phyloP scores from a whole-genome alignment of 2,888 invertebrate genomes.

The Bellardia bayeri region DNA sequence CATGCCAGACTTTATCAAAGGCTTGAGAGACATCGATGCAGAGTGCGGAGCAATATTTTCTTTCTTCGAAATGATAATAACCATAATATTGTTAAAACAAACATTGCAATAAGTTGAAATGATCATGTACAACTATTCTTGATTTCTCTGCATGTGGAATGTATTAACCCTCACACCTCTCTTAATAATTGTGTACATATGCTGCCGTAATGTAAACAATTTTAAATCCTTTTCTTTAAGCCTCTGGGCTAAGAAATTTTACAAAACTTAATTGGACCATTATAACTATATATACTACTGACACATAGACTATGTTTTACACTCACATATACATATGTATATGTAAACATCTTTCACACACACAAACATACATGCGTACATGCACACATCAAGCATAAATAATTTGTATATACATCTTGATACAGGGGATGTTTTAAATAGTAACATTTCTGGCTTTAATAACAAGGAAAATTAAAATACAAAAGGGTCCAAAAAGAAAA shows the following conservation, averaged over 20 bases:
- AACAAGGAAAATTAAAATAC: neutral
- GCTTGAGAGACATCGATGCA: too few relatives aligned
- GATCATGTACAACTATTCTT: too few relatives aligned
- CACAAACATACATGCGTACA: neutral
- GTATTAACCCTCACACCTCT: neutral
- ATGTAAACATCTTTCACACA: neutral
- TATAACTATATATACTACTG: neutral
- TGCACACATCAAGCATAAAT: neutral
- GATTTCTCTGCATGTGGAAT: neutral
- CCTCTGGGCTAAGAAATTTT: slow-evolving; percentile 47
- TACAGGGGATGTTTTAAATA: neutral
- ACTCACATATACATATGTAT: neutral
- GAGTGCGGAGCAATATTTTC: too few relatives aligned
- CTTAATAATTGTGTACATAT: neutral
- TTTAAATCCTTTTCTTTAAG: slow-evolving; percentile 43
- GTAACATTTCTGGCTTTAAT: slow-evolving; percentile 38
- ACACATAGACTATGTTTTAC: slow-evolving; percentile 3
- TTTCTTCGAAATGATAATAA: too few relatives aligned
- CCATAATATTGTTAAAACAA: too few relatives aligned
- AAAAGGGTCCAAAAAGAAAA: slow-evolving; percentile 14
- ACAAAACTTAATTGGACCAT: slow-evolving; percentile 56
- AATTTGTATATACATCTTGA: neutral
- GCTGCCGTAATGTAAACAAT: slow-evolving; percentile 11
- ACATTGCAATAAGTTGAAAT: too few relatives aligned
- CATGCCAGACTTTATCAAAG: too few relatives aligned